Conservation (phyloP, 2,797 vertebrate genomes). For the Acridotheres tristis region DNA sequence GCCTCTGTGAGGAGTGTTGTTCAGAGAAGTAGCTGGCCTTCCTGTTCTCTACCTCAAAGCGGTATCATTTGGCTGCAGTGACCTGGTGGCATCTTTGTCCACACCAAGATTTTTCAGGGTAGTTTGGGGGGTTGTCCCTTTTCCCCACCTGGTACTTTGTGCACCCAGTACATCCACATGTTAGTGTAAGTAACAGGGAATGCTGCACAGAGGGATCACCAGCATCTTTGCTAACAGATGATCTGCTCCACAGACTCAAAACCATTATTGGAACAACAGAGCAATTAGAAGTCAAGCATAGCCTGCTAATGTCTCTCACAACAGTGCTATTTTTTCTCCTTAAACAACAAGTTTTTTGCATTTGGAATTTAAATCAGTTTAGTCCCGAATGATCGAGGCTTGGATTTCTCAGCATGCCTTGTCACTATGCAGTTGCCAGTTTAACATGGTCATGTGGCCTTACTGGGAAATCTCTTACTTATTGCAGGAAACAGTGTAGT, state of each 20-base stretch:
- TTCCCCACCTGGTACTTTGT: neutral
- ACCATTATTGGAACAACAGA: neutral
- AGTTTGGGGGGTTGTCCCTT: neutral
- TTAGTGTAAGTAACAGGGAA: neutral
- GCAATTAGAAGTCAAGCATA: neutral
- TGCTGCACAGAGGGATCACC: neutral
- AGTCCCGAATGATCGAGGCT: accelerated
- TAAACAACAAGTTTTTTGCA: neutral
- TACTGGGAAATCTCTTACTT: neutral
- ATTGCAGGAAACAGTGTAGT: neutral
- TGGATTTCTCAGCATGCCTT: neutral
- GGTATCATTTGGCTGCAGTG: neutral
- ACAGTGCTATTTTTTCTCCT: neutral
- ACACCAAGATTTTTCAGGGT: neutral
- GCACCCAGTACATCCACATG: neutral
- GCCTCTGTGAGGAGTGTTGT: neutral
- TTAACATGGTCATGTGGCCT: neutral
- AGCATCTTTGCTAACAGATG: neutral
- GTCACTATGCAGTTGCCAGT: neutral
- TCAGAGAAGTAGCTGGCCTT: neutral
- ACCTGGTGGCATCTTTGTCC: neutral
- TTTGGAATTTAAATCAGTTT: neutral
- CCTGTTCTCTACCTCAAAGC: neutral
- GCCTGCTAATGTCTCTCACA: neutral
- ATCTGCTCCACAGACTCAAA: neutral